Evolutionary conservation across 1,140 invertebrate species (phyloP).

Genomic region (Penaeus indicus): DNA sequence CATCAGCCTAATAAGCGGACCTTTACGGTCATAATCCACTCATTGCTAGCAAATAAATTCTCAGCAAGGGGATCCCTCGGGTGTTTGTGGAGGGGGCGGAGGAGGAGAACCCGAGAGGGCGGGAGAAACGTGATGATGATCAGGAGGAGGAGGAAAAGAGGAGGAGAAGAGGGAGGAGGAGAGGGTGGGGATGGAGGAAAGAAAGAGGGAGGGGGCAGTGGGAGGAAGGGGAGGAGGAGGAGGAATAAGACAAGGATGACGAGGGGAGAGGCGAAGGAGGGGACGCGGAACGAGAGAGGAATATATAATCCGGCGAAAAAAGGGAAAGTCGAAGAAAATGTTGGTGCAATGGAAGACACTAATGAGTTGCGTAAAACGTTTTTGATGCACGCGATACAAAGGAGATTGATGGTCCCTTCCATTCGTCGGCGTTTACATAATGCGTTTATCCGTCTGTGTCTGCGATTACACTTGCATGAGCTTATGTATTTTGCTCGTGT

Average conservation of each 20-base stretch:
- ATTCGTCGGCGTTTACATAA: too few species aligned
- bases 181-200: not conserved
- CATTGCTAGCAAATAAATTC: too few species aligned
- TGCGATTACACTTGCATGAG: too few species aligned
- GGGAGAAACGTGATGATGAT: not conserved
- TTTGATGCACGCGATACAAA: too few species aligned
- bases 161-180: not conserved
- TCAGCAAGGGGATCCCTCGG: too few species aligned
- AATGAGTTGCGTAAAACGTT: too few species aligned
- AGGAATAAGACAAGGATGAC: not conserved
- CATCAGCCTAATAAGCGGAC: too few species aligned
- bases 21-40: too few species aligned
- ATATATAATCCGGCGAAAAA: not conserved
- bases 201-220: not conserved
- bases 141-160: not conserved
- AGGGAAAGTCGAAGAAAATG: not conserved
- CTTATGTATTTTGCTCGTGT: too few species aligned
- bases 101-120: not conserved
- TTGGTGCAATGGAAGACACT: too few species aligned
- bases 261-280: conserved; percentile 24
- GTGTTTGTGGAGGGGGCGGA: not conserved
- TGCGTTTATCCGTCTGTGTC: too few species aligned
- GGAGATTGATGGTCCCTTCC: too few species aligned
- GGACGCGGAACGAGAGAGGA: not conserved
- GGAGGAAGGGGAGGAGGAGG: not conserved